Conservation (phyloP, 2,113 vertebrate species). For the Salvator merianae region DNA sequence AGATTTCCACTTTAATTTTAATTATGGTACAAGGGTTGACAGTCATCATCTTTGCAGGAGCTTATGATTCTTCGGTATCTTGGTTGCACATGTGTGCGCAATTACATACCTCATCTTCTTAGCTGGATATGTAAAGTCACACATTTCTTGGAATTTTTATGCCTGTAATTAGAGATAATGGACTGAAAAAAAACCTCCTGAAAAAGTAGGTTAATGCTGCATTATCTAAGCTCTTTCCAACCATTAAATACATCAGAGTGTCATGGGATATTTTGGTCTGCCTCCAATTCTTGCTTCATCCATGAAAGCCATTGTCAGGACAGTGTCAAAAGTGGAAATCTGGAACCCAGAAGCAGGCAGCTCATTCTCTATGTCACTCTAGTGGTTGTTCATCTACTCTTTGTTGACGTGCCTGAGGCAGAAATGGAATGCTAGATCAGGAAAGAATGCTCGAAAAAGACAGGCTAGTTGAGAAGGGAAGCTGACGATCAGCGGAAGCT, state of each 20-base stretch:
- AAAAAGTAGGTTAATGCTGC: constrained; percentile 33
- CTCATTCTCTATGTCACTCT: neutral
- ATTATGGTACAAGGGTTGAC: constrained; percentile 80
- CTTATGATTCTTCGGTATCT: constrained; percentile 68
- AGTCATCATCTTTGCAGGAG: constrained; percentile 73
- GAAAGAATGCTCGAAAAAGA: too few species aligned
- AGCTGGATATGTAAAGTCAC: constrained; percentile 67
- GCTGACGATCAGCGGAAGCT: too few species aligned
- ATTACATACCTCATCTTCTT: constrained; percentile 76
- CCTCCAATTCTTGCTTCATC: neutral
- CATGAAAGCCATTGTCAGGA: too few species aligned
- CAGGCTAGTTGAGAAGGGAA: too few species aligned
- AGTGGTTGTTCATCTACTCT: too few species aligned
- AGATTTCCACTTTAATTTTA: constrained; percentile 76
- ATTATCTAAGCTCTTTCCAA: constrained; percentile 33
- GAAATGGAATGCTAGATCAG: neutral
- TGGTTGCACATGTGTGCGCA: constrained; percentile 69
- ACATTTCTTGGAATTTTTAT: constrained; percentile 71
- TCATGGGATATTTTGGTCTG: constrained; percentile 7
- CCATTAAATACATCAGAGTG: constrained; percentile 24
- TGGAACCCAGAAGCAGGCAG: too few species aligned
- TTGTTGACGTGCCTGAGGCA: neutral
- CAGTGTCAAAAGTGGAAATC: too few species aligned
- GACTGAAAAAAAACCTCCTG: constrained; percentile 40
- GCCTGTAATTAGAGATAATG: constrained; percentile 73